Conservation (phyloP, 2,888 invertebrate genomes). For the Netelia virgata region DNA sequence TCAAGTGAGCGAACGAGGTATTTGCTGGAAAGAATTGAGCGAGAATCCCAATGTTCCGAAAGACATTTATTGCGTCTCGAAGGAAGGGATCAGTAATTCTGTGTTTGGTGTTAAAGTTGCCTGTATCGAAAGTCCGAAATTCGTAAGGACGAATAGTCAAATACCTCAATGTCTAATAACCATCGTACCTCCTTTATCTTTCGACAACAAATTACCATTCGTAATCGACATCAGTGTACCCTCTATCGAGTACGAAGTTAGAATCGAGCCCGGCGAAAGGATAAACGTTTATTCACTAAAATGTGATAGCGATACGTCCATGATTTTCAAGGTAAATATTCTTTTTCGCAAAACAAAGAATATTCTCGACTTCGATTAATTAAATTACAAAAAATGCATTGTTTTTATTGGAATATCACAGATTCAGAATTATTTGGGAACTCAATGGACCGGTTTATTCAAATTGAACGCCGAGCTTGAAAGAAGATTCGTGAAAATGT, state of each 20-base stretch:
- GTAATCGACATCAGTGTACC: slow-evolving; percentile 88
- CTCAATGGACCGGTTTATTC: slow-evolving; percentile 90
- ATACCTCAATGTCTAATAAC: slow-evolving; percentile 91
- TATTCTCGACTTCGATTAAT: neutral
- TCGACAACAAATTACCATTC: slow-evolving; percentile 92
- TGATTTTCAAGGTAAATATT: slow-evolving; percentile 82
- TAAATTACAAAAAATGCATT: slow-evolving; percentile 1
- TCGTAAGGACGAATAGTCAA: slow-evolving; percentile 78
- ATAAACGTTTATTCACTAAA: slow-evolving; percentile 90
- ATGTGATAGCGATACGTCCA: slow-evolving; percentile 87
- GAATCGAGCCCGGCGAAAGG: slow-evolving; percentile 91
- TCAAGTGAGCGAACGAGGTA: slow-evolving; percentile 89
- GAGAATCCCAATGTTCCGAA: slow-evolving; percentile 88
- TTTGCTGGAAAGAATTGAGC: slow-evolving; percentile 93
- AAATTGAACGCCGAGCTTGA: slow-evolving; percentile 89
- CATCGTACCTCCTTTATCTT: slow-evolving; percentile 90
- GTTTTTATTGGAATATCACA: slow-evolving; percentile 73
- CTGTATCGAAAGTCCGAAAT: slow-evolving; percentile 73
- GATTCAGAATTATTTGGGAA: slow-evolving; percentile 88
- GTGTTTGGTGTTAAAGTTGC: slow-evolving; percentile 89
- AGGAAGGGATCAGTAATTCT: slow-evolving; percentile 86
- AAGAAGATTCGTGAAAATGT: slow-evolving; percentile 88
- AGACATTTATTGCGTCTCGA: slow-evolving; percentile 89
- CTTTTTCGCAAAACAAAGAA: neutral
- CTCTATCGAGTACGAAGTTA: slow-evolving; percentile 85